Percentiles rank a stretch among this genome's conserved stretches.
Conservation (phyloP, 2,113 vertebrate genomes). For the Microtus richardsoni region DNA sequence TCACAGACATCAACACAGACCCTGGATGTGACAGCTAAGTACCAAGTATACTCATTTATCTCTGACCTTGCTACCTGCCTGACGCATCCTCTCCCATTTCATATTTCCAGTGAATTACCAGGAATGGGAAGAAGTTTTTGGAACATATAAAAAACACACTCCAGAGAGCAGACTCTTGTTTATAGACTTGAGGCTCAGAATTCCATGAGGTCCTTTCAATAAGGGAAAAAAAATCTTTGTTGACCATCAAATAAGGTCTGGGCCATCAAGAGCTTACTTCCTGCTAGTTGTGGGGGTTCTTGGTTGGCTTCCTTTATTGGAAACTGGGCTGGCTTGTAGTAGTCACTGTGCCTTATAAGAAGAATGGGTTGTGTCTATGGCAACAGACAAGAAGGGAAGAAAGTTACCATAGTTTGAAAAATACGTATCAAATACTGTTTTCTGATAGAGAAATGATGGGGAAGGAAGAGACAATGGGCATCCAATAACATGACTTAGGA, state of each 20-base stretch:
- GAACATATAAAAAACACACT: not conserved
- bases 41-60: not conserved
- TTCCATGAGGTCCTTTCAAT: not conserved
- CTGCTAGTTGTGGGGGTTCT: not conserved
- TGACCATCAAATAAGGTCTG: not conserved
- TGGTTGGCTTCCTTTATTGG: not conserved
- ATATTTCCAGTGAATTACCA: not conserved
- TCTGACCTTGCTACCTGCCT: not conserved
- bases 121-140: not conserved
- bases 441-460: conserved; percentile 12
- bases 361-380: not conserved
- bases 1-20: not conserved
- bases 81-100: not conserved
- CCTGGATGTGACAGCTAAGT: not conserved
- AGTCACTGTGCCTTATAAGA: not conserved
- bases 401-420: not conserved
- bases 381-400: not conserved
- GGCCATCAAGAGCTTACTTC: not conserved
- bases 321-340: not conserved
- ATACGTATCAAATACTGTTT: not conserved
- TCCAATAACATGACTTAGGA: not conserved
- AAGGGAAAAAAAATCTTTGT: not conserved
- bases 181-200: not conserved
- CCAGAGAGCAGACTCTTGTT: not conserved
- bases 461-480: not conserved